Percentiles rank a stretch among this genome's conserved stretches.
Conservation (phyloP, 1,140 invertebrate species). For the Aphaenogaster ashmeadi region DNA sequence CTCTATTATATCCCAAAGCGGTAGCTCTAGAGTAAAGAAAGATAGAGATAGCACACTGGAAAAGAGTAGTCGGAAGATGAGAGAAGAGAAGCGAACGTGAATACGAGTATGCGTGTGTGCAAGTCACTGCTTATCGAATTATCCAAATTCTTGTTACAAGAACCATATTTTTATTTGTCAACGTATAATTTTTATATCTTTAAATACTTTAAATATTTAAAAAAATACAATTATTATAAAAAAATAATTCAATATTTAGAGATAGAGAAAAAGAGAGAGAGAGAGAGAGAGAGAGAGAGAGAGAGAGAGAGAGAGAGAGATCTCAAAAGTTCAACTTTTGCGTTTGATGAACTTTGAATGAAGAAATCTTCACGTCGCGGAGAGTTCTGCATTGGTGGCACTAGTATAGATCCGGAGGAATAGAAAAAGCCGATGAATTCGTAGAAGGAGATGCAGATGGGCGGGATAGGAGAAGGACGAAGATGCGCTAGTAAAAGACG, state of each 20-base stretch:
- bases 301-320: background rate
- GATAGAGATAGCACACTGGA: background rate
- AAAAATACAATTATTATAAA: background rate
- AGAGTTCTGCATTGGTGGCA: background rate
- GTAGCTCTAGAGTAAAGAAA: background rate
- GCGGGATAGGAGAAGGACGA: slow-evolving; percentile 10
- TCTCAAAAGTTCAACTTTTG: background rate
- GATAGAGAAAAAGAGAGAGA: background rate
- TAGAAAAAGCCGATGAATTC: slow-evolving; percentile 47
- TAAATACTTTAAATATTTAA: background rate
- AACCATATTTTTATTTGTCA: background rate
- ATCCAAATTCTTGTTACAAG: background rate
- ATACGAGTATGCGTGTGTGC: background rate
- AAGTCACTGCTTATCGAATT: background rate
- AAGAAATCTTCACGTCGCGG: background rate
- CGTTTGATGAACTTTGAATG: slow-evolving; percentile 11
- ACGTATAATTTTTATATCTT: slow-evolving; percentile 2
- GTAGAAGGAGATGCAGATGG: slow-evolving; percentile 39
- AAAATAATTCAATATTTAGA: background rate
- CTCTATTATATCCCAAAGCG: slow-evolving; percentile 56
- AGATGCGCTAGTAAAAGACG: slow-evolving; percentile 49
- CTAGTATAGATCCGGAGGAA: slow-evolving; percentile 26
- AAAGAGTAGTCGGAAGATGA: background rate
- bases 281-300: background rate
- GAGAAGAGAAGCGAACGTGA: slow-evolving; percentile 9